Conservation (phyloP, 2,888 invertebrate genomes). For the Slavum lentiscoides region DNA sequence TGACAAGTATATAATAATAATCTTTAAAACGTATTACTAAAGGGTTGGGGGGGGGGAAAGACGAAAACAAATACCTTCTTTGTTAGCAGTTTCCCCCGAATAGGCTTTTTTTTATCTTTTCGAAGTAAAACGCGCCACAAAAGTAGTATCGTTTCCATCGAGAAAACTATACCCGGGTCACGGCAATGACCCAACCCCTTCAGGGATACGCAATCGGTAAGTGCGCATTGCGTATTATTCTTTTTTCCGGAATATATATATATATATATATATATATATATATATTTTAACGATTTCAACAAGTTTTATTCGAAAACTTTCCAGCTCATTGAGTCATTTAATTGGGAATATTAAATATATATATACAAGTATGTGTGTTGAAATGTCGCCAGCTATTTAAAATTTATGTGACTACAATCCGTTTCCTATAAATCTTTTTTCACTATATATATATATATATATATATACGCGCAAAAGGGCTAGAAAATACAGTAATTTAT, state of each 20-base stretch:
- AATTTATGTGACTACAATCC: conserved; percentile 33
- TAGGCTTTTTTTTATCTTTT: neutral
- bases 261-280: conserved; percentile 9
- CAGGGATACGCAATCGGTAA: conserved; percentile 36
- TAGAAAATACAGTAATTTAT: conserved; percentile 16
- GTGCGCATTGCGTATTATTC: conserved; percentile 20
- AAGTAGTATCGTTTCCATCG: conserved; percentile 44
- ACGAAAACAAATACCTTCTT: neutral
- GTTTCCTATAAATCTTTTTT: conserved; percentile 36
- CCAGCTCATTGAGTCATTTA: conserved; percentile 30
- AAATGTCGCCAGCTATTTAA: conserved; percentile 38
- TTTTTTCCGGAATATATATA: conserved; percentile 4
- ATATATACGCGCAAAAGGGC: neutral
- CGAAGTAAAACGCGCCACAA: neutral
- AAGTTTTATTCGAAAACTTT: conserved; percentile 38
- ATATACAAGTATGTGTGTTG: neutral
- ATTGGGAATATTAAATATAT: neutral
- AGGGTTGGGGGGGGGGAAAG: too few relatives aligned
- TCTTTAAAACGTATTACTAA: too few relatives aligned
- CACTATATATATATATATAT: neutral
- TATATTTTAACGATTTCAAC: conserved; percentile 30
- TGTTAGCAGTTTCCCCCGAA: neutral
- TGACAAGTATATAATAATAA: conserved; percentile 6
- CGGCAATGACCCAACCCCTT: conserved; percentile 26
- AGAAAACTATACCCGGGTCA: conserved; percentile 4